phyloP scores from a whole-genome alignment of 2,797 vertebrate genomes.

The Falco columbarius region DNA sequence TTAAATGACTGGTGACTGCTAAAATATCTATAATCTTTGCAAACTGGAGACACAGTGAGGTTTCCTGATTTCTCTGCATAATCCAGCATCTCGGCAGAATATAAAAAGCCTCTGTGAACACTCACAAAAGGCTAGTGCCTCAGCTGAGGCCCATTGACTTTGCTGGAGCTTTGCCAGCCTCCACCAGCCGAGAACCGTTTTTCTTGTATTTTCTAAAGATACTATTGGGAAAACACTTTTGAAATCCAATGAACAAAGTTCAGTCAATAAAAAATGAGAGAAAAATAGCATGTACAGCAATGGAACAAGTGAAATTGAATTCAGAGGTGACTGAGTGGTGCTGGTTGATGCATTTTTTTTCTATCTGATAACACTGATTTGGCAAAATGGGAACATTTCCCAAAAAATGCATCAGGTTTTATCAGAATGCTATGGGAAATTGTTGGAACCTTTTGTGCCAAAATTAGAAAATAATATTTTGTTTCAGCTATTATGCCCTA shows the following conservation, averaged over 20 bases:
- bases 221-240: slow-evolving; percentile 54
- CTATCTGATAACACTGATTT: neutral
- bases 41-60: neutral
- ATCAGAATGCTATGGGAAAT: neutral
- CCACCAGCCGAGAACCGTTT: slow-evolving; percentile 20
- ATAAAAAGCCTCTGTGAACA: slow-evolving; percentile 63
- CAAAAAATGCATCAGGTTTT: neutral
- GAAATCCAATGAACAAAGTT: slow-evolving; percentile 30
- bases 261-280: slow-evolving; percentile 9
- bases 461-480: neutral
- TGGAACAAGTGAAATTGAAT: neutral
- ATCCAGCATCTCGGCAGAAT: slow-evolving; percentile 6
- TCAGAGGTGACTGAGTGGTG: neutral
- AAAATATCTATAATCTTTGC: neutral
- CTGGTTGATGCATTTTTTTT: slow-evolving; percentile 31
- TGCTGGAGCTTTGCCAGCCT: slow-evolving; percentile 33
- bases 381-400: neutral
- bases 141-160: slow-evolving; percentile 36
- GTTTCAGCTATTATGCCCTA: neutral
- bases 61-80: slow-evolving; percentile 15
- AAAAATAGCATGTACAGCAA: neutral
- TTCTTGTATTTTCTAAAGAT: slow-evolving; percentile 40
- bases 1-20: neutral
- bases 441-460: neutral
- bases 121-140: slow-evolving; percentile 58